Evolutionary conservation across 2,797 vertebrate genomes (phyloP), one percentile per base, ranked within the genome.

Genomic region (Acanthornis magna): DNA sequence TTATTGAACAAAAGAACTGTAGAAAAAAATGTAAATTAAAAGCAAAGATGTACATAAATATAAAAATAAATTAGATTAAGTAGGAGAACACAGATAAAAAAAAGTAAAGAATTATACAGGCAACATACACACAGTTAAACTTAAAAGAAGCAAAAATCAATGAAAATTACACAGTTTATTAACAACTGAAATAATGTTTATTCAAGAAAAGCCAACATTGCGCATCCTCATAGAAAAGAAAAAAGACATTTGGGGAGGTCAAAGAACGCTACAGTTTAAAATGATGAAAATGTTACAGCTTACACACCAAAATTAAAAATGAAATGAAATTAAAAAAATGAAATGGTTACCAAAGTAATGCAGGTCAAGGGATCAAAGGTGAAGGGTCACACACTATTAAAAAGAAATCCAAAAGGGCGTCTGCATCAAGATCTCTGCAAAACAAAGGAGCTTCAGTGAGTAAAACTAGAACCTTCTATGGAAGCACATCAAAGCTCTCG

Each of bases 261-360:
- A 97, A 91, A 93, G 96, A 89, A 91, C 3, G 62, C 97, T 97
- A 98, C 96, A 98, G 94, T 98, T 97, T 97, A 97, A 97, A 95
- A 97, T 21, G 97, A 97, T 97, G 98, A 98, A 98, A 98, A 97
- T 96, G 97, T 98, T 98, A 98, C 97, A 98, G 97, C 97, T 98
- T 98, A 97, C 97, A 98, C 94, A 98, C 96, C 97, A 97, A 98
- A 98, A 97, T 97, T 95, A 98, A 98, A 98, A 98, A 97, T 98
- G 98, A 98, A 98, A 99, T 98, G 97, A 99, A 99, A 98, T 98
- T 97, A 97, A 95, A 96, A 98, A 99, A 99, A 99, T 99, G 99
- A 99, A 99, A 99, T 99, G 99, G 98, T 99, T 99, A 99, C 99
- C 99, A 99, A 99, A 98, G 98, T 98, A 99, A 99, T 99, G 99